Evolutionary conservation across 2,797 vertebrate species (phyloP).

Genomic region (Pterois miles): DNA sequence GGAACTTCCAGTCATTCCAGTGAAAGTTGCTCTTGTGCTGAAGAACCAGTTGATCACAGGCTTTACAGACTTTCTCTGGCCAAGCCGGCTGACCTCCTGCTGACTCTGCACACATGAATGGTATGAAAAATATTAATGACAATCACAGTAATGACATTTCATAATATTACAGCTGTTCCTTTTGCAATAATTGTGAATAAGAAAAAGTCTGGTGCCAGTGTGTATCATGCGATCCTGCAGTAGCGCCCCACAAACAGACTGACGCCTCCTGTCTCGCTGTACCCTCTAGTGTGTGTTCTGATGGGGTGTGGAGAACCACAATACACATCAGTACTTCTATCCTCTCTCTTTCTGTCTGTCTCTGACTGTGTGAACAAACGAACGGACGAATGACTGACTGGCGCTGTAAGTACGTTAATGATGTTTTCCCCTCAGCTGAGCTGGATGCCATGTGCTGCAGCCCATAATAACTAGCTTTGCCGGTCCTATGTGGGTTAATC

Average conservation of each 20-base stretch:
- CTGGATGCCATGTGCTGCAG: constrained; percentile 53
- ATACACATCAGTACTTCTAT: not conserved
- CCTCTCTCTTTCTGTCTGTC: not conserved
- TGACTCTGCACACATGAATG: not conserved
- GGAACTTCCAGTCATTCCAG: not conserved
- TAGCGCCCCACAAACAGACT: not conserved
- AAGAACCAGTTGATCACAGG: not conserved
- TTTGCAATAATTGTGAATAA: not conserved
- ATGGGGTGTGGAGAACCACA: not conserved
- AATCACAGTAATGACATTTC: too few relatives aligned
- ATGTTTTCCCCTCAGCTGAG: constrained; percentile 49
- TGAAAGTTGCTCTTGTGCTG: not conserved
- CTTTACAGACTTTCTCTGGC: not conserved
- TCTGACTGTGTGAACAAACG: not conserved
- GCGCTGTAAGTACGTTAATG: constrained; percentile 9
- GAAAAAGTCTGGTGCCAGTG: not conserved
- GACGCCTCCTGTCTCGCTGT: too few relatives aligned
- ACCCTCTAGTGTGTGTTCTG: not conserved
- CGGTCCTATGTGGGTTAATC: constrained; percentile 73
- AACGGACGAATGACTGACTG: not conserved
- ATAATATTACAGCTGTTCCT: not conserved
- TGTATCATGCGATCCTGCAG: not conserved
- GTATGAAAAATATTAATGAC: too few relatives aligned
- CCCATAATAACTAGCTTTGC: constrained; percentile 65
- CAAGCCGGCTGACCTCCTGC: not conserved